phyloP scores from a whole-genome alignment of 2,888 invertebrate genomes.

The Eupithecia insigniata region DNA sequence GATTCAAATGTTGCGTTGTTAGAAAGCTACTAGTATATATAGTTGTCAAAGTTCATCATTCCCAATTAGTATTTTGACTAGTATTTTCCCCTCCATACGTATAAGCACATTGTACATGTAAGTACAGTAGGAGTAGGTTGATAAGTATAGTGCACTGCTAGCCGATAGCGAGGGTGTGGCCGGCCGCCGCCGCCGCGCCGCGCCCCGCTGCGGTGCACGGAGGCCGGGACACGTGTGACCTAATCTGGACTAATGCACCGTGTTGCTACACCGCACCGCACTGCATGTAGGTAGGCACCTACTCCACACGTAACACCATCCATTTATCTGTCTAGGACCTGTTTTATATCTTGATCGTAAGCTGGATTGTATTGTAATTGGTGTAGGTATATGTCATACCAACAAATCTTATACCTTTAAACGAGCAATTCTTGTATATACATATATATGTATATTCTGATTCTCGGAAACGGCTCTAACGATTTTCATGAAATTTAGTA shows the following conservation, averaged over 20 bases:
- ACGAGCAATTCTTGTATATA: no score
- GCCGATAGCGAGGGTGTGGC: slow-evolving; percentile 22
- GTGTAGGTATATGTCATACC: background rate
- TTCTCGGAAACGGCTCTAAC: no score
- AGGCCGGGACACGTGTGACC: slow-evolving; percentile 46
- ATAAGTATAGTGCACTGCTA: background rate
- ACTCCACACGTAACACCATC: background rate
- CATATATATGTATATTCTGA: no score
- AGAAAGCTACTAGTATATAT: no score
- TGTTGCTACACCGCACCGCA: slow-evolving; percentile 13
- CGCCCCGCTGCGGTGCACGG: no score
- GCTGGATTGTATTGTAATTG: background rate
- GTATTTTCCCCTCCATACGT: background rate
- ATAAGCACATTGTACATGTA: background rate
- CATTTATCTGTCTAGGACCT: background rate
- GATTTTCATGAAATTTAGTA: no score
- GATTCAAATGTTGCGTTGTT: no score
- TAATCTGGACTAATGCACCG: slow-evolving; percentile 36
- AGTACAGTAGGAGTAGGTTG: background rate
- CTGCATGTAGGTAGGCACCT: no score
- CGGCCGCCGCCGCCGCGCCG: no score
- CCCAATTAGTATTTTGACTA: no score
- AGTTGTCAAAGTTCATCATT: no score
- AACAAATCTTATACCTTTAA: no score
- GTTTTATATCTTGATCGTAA: slow-evolving; percentile 7